Conservation (phyloP, 2,113 vertebrate species). For the Osmerus eperlanus region DNA sequence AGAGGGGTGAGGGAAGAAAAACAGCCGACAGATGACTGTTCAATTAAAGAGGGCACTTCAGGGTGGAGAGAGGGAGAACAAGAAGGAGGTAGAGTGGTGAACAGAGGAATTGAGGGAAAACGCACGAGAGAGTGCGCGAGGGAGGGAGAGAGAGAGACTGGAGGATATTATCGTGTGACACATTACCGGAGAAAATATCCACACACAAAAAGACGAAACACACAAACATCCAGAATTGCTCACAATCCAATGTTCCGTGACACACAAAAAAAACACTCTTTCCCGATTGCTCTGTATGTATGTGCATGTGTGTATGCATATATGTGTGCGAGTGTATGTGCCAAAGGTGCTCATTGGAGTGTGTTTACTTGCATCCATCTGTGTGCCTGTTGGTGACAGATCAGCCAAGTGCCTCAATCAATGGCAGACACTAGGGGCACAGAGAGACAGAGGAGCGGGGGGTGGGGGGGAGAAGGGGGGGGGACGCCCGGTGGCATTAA, state of each 20-base stretch:
- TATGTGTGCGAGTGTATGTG: constrained; percentile 15
- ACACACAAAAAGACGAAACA: constrained; percentile 21
- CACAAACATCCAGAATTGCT: constrained; percentile 12
- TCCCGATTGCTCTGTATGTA: constrained; percentile 3
- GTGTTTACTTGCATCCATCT: constrained; percentile 69
- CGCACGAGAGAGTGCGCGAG: background rate
- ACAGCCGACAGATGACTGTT: constrained; percentile 64
- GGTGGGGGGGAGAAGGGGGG: constrained; percentile 12
- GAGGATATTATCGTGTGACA: constrained; percentile 39
- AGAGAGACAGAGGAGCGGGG: background rate
- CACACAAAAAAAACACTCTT: background rate
- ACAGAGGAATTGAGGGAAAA: background rate
- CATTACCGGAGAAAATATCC: constrained; percentile 40
- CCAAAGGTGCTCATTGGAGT: constrained; percentile 52
- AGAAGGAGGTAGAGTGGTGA: constrained; percentile 25
- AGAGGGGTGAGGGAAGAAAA: constrained; percentile 44
- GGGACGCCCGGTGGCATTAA: constrained; percentile 63
- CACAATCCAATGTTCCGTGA: background rate
- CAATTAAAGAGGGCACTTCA: constrained; percentile 65
- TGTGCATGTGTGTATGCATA: constrained; percentile 6
- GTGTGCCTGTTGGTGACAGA: constrained; percentile 67
- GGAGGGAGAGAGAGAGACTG: constrained; percentile 26
- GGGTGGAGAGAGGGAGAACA: constrained; percentile 41
- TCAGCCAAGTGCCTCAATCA: constrained; percentile 66
- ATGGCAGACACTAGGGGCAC: constrained; percentile 51